phyloP scores from a whole-genome alignment of 2,113 vertebrate genomes.

The Campylomormyrus tamandua region DNA sequence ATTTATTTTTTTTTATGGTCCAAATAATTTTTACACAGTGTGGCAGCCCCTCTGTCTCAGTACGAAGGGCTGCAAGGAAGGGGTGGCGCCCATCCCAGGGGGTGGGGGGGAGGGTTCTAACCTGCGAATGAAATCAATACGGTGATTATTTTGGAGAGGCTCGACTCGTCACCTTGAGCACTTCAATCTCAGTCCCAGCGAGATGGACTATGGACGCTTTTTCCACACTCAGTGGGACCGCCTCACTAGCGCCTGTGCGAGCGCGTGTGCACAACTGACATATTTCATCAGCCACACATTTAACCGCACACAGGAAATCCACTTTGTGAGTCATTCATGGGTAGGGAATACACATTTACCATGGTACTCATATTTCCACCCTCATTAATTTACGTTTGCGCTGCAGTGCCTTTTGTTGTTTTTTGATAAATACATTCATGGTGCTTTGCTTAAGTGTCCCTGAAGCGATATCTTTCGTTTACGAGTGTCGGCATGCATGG shows the following conservation, averaged over 20 bases:
- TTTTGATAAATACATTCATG: background rate
- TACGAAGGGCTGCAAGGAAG: background rate
- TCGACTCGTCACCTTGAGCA: background rate
- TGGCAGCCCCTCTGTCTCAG: background rate
- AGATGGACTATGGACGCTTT: background rate
- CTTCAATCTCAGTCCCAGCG: background rate
- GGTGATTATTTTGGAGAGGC: constrained; percentile 5
- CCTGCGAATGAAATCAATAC: constrained; percentile 3
- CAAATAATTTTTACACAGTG: background rate
- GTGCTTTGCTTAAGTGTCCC: background rate
- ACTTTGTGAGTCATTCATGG: background rate
- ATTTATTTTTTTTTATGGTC: background rate
- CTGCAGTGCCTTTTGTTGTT: background rate
- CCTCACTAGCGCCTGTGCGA: background rate
- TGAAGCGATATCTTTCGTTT: background rate
- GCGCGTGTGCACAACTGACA: background rate
- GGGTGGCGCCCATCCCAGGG: background rate
- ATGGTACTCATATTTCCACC: background rate
- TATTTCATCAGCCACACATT: background rate
- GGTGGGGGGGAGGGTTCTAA: background rate
- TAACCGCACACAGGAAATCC: background rate
- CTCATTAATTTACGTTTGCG: background rate
- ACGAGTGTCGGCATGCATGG: background rate
- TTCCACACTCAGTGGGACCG: background rate
- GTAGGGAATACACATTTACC: background rate